Percentiles rank a stretch among this genome's conserved stretches.
Evolutionary conservation across 2,113 vertebrate genomes (phyloP).

Genomic region (Bothrops jararaca): DNA sequence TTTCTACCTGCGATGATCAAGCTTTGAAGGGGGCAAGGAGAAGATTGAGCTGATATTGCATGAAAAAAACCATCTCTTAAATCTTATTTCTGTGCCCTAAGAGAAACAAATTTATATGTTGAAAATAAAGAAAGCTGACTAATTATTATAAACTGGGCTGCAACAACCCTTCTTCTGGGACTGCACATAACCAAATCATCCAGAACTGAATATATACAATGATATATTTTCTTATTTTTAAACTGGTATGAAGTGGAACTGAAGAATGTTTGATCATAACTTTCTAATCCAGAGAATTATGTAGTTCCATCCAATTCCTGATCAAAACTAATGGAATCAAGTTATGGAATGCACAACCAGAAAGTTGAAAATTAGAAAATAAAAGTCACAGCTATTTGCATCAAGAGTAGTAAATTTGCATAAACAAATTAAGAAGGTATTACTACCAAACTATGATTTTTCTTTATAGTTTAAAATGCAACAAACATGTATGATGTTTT

Average conservation of each 20-base stretch:
- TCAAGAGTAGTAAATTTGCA: background rate
- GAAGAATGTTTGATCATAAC: slow-evolving; percentile 19
- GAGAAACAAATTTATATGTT: background rate
- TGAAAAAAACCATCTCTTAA: background rate
- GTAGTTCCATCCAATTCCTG: slow-evolving; percentile 7
- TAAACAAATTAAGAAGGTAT: slow-evolving; percentile 8
- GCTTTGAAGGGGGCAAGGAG: background rate
- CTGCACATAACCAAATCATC: background rate
- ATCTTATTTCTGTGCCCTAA: background rate
- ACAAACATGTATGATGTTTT: slow-evolving; percentile 43
- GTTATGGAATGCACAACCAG: slow-evolving; percentile 4
- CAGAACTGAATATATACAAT: slow-evolving; percentile 1
- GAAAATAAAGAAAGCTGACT: background rate
- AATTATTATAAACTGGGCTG: background rate
- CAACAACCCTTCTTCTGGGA: background rate
- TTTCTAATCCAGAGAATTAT: slow-evolving; percentile 10
- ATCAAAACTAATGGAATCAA: slow-evolving; percentile 5
- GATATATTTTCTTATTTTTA: background rate
- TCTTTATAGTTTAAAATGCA: background rate
- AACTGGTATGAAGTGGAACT: slow-evolving; percentile 10
- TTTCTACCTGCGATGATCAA: background rate
- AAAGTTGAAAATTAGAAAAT: slow-evolving; percentile 7
- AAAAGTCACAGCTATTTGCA: slow-evolving; percentile 13
- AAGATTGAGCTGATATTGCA: background rate
- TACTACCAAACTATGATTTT: slow-evolving; percentile 31